A percentile compares a stretch with the other conserved stretches of the same genome.
Evolutionary conservation across 2,888 invertebrate species (phyloP).

Genomic region (Melangyna quadrimaculata): DNA sequence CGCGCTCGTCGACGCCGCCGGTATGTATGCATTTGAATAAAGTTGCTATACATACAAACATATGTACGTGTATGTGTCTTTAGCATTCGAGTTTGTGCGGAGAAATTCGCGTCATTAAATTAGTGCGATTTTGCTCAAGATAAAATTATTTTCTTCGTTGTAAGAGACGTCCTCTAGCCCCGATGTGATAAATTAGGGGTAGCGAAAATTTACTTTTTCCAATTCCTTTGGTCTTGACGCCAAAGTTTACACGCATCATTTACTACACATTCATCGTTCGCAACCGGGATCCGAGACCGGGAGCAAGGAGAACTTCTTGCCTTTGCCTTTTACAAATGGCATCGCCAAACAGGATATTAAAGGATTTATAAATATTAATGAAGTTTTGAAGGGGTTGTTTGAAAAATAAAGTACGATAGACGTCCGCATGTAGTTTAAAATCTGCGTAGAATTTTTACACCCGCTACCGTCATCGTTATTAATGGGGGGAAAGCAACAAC

Average conservation of each 20-base stretch:
- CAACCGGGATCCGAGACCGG: background rate
- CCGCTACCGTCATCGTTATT: background rate
- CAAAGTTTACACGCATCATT: constrained; percentile 34
- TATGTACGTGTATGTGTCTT: no score
- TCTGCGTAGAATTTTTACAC: constrained; percentile 29
- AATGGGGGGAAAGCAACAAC: background rate
- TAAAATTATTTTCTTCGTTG: constrained; percentile 22
- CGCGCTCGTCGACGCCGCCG: background rate
- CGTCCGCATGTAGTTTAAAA: constrained; percentile 20
- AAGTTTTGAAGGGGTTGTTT: constrained; percentile 42
- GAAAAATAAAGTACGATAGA: constrained; percentile 1
- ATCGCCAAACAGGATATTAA: constrained; percentile 50
- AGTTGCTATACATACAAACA: background rate
- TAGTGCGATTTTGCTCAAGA: constrained; percentile 33
- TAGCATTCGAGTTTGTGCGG: background rate
- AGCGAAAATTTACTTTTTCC: background rate
- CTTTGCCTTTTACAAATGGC: background rate
- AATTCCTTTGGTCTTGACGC: constrained; percentile 16
- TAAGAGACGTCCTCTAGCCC: background rate
- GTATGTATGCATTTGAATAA: background rate
- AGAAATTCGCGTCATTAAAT: constrained; percentile 30
- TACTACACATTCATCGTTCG: constrained; percentile 5
- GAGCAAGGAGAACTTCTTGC: background rate
- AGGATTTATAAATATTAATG: constrained; percentile 69
- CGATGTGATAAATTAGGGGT: background rate